These are phyloP conservation scores for Frieseomelitta varia DNA, from an alignment of 1,140 invertebrate genomes.

Conservation along the genomic window DNA sequence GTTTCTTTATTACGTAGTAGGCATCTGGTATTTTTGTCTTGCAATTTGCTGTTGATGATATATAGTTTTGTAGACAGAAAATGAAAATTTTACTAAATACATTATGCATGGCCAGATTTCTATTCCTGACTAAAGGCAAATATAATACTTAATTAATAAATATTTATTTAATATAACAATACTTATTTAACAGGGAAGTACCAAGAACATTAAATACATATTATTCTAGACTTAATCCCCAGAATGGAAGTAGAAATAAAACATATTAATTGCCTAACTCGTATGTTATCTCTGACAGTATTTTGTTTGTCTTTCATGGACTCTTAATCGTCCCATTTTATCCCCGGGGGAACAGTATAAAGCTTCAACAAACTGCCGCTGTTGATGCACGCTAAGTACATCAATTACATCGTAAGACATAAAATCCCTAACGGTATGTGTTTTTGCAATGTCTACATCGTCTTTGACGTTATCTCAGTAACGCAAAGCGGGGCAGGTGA, in stretches of 20 bases:
- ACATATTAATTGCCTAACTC: background rate
- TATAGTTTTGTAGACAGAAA: too few species aligned
- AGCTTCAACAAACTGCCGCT: background rate
- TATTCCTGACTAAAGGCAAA: too few species aligned
- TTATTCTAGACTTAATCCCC: too few species aligned
- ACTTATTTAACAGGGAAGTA: too few species aligned
- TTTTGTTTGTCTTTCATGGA: background rate
- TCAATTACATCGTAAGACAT: slow-evolving; percentile 1
- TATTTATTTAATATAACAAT: too few species aligned
- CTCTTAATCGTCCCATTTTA: background rate
- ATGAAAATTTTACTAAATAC: too few species aligned
- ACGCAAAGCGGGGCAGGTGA: background rate
- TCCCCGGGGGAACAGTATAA: background rate
- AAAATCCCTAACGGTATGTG: slow-evolving; percentile 1
- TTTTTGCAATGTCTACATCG: slow-evolving; percentile 5
- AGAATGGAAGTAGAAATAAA: background rate
- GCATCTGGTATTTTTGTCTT: too few species aligned
- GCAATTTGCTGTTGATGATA: too few species aligned
- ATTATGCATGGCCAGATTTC: too few species aligned
- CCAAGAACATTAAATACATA: too few species aligned
- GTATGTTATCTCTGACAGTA: background rate
- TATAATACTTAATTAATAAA: too few species aligned
- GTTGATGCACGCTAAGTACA: background rate
- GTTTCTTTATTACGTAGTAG: too few species aligned
- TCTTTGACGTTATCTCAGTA: background rate